phyloP scores from a whole-genome alignment of 2,797 vertebrate species.

The Mormyrops attenuatus region DNA sequence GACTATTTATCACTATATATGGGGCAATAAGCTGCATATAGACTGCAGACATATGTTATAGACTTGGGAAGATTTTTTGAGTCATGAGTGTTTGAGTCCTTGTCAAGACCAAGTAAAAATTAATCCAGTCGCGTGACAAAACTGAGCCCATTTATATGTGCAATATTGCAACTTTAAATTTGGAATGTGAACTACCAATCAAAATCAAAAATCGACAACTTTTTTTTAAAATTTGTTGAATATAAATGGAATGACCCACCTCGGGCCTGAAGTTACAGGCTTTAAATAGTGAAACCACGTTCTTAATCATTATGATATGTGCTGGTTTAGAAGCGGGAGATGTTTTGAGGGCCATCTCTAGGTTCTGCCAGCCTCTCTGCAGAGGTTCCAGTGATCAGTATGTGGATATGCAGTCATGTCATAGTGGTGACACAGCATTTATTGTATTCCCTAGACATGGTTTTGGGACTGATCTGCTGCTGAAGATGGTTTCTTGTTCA shows the following conservation, averaged over 20 bases:
- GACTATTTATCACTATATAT: background rate
- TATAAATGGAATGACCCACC: background rate
- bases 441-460: background rate
- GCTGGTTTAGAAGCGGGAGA: background rate
- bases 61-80: background rate
- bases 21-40: too few species aligned
- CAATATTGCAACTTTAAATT: background rate
- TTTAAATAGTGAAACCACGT: background rate
- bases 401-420: background rate
- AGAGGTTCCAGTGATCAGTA: background rate
- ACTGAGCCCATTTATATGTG: background rate
- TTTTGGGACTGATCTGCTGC: background rate
- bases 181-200: background rate
- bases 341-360: background rate
- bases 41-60: background rate
- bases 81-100: background rate
- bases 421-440: background rate
- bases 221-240: too few species aligned
- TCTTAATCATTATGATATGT: background rate
- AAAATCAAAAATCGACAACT: background rate
- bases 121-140: background rate
- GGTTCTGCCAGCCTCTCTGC: background rate
- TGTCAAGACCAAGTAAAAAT: background rate
- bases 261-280: background rate
- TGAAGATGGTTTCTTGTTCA: background rate